Conservation (phyloP, 2,888 invertebrate species). For the Cheilosia scutellata region DNA sequence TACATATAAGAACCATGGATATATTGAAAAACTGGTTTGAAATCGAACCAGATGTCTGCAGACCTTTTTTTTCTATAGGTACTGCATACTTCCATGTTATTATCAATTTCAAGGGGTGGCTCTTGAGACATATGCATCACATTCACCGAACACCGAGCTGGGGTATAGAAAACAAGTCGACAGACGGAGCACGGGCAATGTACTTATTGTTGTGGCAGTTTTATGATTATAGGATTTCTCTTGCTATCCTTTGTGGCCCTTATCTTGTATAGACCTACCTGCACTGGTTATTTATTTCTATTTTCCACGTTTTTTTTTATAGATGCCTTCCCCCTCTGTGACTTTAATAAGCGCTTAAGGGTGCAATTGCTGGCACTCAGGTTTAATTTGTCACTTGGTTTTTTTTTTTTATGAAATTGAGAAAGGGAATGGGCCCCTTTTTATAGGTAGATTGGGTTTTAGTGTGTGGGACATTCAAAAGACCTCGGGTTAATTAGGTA, state of each 20-base stretch:
- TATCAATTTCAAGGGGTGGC: slow-evolving; percentile 74
- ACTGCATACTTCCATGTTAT: slow-evolving; percentile 38
- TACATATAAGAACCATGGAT: slow-evolving; percentile 3
- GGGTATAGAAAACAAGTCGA: slow-evolving; percentile 6
- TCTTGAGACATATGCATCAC: slow-evolving; percentile 75
- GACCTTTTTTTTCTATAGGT: slow-evolving; percentile 46
- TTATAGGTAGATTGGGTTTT: slow-evolving; percentile 21
- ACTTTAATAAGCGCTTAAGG: slow-evolving; percentile 56
- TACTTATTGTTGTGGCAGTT: slow-evolving; percentile 75
- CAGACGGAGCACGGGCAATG: slow-evolving; percentile 38
- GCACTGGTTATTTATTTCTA: slow-evolving; percentile 59
- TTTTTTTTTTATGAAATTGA: slow-evolving; percentile 13
- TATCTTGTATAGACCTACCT: slow-evolving; percentile 32
- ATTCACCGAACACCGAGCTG: slow-evolving; percentile 57
- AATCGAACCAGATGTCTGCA: slow-evolving; percentile 74
- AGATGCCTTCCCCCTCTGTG: background rate
- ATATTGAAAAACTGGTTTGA: slow-evolving; percentile 68
- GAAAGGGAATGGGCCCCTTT: slow-evolving; percentile 1
- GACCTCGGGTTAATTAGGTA: slow-evolving; percentile 59
- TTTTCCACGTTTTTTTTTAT: slow-evolving; percentile 8
- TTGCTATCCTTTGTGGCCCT: slow-evolving; percentile 38
- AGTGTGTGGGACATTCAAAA: slow-evolving; percentile 23
- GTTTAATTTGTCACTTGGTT: slow-evolving; percentile 64
- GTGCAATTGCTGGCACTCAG: slow-evolving; percentile 62
- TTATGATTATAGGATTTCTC: slow-evolving; percentile 70